phyloP scores from a whole-genome alignment of 2,797 vertebrate genomes.

The Manis pentadactyla region DNA sequence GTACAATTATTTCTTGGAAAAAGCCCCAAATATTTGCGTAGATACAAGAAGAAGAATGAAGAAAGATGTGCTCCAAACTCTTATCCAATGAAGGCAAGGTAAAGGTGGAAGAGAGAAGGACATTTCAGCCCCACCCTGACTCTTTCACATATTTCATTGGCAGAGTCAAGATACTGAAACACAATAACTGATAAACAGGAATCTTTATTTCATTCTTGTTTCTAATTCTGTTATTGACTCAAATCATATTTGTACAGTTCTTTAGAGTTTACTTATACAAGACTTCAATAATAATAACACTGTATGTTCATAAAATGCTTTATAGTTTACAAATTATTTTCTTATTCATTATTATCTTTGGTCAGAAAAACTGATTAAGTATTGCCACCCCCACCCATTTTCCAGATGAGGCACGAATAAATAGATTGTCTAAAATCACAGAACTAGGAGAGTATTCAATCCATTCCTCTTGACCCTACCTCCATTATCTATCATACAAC shows the following conservation, averaged over 20 bases:
- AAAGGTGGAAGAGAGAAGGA: background rate
- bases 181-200: background rate
- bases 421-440: background rate
- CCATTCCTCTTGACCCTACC: background rate
- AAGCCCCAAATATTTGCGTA: background rate
- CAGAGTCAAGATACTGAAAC: background rate
- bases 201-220: background rate
- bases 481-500: background rate
- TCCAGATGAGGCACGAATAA: background rate
- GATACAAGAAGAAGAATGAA: background rate
- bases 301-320: background rate
- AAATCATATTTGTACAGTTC: background rate
- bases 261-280: constrained; percentile 28
- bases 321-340: background rate
- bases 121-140: background rate
- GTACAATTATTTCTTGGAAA: background rate
- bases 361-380: background rate
- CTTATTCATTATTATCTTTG: background rate
- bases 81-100: background rate
- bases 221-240: background rate
- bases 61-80: background rate
- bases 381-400: background rate
- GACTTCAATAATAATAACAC: background rate
- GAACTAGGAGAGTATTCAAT: background rate
- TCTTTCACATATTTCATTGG: background rate